Base-by-base conservation (phyloP, 1,140 invertebrate genomes). In the Nasonia vitripennis region DNA sequence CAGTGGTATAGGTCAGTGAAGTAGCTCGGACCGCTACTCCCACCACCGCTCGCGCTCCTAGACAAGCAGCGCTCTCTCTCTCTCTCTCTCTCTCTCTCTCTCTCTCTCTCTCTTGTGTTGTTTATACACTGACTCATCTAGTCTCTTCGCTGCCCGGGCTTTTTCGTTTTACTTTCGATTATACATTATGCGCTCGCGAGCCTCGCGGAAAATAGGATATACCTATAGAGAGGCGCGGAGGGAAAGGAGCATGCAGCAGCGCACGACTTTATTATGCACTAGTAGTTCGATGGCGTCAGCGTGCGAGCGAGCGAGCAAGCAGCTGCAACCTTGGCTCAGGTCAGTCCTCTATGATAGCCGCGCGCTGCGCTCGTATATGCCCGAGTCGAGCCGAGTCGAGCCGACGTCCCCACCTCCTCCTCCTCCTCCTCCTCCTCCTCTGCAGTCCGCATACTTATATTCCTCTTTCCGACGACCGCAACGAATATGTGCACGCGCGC, bases 201-300 rank as follows among this genome's bases (percentile, higher is more conserved):
- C 78, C 31, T 78, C 87, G 84, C 83, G 83, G 87, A 87, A 83
- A 86, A 75, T 71, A 81, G 78, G 48, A 73, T 34, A 27, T 34
- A 82, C 81, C 78, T 34, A 41, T 74, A 37, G 17, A 11, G 87
- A 87, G 51, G 17, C 12, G 17, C 14, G 2, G 55, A 62, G 55
- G 88, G 89, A 87, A 86, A 91, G 90, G 90, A 90, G 41, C 4
- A 41, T 5, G 55, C 55, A 62, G 55, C 20, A n/a, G 55, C 55
- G 55, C 55, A 62, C 89, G 90, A 89, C 89, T 89, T 89, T 92
- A 93, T 93, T 92, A 92, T 93, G 91, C 92, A 93, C 92, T 92
- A 92, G 91, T 92, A 93, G 91, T 90, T 91, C 90, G 91, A 92
- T 93, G 92, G 91, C 91, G 92, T 92, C 91, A 93, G 90, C 91